phyloP scores from a whole-genome alignment of 1,140 invertebrate genomes.

The Proales similis region DNA sequence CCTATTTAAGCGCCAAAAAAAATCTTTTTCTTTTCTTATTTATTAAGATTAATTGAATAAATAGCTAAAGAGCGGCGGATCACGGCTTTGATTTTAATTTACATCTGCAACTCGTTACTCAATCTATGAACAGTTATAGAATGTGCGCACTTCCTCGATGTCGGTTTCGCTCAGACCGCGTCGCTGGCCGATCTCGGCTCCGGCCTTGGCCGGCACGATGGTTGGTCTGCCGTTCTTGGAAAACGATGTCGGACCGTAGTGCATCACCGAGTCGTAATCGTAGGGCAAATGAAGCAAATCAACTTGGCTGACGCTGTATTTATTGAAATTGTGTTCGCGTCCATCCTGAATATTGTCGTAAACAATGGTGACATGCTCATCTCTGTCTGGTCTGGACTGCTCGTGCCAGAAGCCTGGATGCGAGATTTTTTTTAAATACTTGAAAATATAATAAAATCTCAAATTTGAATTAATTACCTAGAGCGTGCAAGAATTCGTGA shows the following conservation, averaged over 20 bases:
- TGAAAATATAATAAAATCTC: neutral
- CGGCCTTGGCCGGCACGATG: conserved; percentile 34
- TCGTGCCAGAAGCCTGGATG: conserved; percentile 34
- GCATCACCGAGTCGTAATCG: conserved; percentile 75
- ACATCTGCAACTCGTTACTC: no score
- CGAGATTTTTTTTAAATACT: neutral
- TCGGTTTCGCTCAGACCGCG: conserved; percentile 14
- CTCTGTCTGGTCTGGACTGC: conserved; percentile 37
- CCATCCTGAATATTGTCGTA: conserved; percentile 7
- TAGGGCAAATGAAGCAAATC: conserved; percentile 53
- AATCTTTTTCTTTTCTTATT: no score
- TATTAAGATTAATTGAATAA: no score
- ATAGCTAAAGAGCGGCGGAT: no score
- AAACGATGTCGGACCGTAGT: conserved; percentile 70
- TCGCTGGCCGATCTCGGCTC: conserved; percentile 27
- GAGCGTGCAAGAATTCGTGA: conserved; percentile 33
- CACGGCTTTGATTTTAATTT: no score
- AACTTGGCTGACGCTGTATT: conserved; percentile 6
- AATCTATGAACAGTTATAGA: conserved; percentile 28
- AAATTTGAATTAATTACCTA: no score
- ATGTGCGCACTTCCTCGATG: neutral
- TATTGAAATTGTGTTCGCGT: conserved; percentile 20
- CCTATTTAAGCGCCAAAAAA: no score
- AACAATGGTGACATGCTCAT: conserved; percentile 10
- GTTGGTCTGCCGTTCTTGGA: conserved; percentile 63